Conservation (phyloP, 1,140 invertebrate species). For the Ceratosolen fusciceps region DNA sequence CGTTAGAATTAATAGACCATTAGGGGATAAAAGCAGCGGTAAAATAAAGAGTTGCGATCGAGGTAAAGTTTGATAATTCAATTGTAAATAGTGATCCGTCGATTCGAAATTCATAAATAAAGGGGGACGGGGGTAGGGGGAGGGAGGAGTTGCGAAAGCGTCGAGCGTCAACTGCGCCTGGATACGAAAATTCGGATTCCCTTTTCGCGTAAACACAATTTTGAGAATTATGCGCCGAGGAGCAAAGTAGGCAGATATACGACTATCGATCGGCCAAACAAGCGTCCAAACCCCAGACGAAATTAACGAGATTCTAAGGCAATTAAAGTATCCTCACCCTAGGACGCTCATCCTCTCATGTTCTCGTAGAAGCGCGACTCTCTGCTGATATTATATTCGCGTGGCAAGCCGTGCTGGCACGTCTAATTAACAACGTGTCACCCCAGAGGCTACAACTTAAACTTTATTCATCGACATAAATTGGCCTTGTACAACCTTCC, state of each 20-base stretch:
- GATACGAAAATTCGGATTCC: no score
- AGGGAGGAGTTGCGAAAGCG: no score
- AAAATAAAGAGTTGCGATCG: no score
- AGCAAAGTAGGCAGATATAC: background rate
- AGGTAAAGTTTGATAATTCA: no score
- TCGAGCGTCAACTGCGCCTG: no score
- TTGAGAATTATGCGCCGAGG: slow-evolving; percentile 9
- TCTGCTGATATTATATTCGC: slow-evolving; percentile 23
- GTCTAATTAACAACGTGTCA: slow-evolving; percentile 42
- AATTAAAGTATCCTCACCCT: slow-evolving; percentile 54
- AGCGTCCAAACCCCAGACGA: slow-evolving; percentile 44
- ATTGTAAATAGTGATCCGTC: no score
- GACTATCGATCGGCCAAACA: slow-evolving; percentile 53
- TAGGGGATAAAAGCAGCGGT: no score
- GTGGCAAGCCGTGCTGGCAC: background rate
- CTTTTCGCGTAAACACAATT: background rate
- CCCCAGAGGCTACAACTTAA: slow-evolving; percentile 31
- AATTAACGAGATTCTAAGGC: slow-evolving; percentile 58
- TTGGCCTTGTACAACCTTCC: slow-evolving; percentile 16
- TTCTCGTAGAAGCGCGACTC: slow-evolving; percentile 5
- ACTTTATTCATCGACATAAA: slow-evolving; percentile 41
- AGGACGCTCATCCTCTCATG: slow-evolving; percentile 8
- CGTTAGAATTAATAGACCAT: no score
- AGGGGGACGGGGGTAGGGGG: no score
- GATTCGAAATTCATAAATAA: no score